phyloP scores from a whole-genome alignment of 1,140 invertebrate genomes.

The Littorina saxatilis region DNA sequence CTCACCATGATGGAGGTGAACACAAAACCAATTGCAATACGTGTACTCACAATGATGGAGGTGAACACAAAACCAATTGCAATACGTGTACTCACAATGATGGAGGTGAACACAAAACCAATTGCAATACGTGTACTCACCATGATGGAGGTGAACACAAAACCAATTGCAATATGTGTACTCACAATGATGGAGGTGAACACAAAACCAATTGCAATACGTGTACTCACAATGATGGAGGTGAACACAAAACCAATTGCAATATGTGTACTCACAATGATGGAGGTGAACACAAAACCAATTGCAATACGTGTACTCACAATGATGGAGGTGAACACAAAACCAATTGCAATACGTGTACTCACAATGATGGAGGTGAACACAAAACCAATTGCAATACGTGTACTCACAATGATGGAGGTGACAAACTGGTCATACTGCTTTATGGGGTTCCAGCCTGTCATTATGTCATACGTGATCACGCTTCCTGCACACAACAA shows the following conservation, averaged over 20 bases:
- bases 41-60: too few species aligned
- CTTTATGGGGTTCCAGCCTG: conserved; percentile 81
- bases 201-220: not conserved
- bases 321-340: conserved; percentile 67
- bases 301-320: conserved; percentile 45
- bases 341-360: too few species aligned
- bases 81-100: too few species aligned
- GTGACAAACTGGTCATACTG: conserved; percentile 77
- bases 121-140: too few species aligned
- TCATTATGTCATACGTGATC: conserved; percentile 88
- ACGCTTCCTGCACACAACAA: conserved; percentile 79
- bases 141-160: too few species aligned
- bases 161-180: too few species aligned
- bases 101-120: too few species aligned
- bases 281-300: too few species aligned
- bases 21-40: too few species aligned
- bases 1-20: too few species aligned
- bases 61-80: too few species aligned
- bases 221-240: conserved; percentile 69
- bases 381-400: not conserved
- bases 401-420: conserved; percentile 70
- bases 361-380: not conserved
- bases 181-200: not conserved
- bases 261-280: too few species aligned
- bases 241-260: conserved; percentile 37